phyloP scores from a whole-genome alignment of 2,888 invertebrate genomes.

The Agelastica alni region DNA sequence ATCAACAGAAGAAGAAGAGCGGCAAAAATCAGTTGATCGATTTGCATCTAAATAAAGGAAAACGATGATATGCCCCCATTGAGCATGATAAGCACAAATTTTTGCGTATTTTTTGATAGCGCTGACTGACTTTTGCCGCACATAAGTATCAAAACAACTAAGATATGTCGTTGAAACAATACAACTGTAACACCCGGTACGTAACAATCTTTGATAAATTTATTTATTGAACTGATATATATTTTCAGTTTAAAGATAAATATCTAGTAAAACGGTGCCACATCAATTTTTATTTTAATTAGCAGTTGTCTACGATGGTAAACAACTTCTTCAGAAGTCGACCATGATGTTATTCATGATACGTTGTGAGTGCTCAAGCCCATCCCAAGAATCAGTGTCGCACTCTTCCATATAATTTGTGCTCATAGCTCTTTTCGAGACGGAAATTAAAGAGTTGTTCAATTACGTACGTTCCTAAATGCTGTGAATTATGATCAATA shows the following conservation, averaged over 20 bases:
- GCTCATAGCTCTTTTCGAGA: conserved; percentile 36
- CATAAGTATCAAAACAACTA: no score
- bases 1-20: no score
- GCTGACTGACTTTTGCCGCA: no score
- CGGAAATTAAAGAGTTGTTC: conserved; percentile 32
- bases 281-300: conserved; percentile 22
- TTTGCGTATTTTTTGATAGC: no score
- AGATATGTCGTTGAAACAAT: no score
- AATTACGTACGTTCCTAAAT: conserved; percentile 2
- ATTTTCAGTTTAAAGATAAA: not conserved
- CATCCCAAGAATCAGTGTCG: conserved; percentile 27
- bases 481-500: no score
- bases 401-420: conserved; percentile 37
- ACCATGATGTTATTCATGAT: conserved; percentile 33
- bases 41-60: no score
- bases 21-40: no score
- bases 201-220: no score
- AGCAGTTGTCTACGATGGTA: conserved; percentile 26
- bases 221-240: not conserved
- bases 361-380: conserved; percentile 27
- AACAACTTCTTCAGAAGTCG: conserved; percentile 35
- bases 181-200: no score
- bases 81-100: no score
- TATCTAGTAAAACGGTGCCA: not conserved
- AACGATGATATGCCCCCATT: no score